Conservation (phyloP, 2,113 vertebrate species). For the Phaetusa simplex region DNA sequence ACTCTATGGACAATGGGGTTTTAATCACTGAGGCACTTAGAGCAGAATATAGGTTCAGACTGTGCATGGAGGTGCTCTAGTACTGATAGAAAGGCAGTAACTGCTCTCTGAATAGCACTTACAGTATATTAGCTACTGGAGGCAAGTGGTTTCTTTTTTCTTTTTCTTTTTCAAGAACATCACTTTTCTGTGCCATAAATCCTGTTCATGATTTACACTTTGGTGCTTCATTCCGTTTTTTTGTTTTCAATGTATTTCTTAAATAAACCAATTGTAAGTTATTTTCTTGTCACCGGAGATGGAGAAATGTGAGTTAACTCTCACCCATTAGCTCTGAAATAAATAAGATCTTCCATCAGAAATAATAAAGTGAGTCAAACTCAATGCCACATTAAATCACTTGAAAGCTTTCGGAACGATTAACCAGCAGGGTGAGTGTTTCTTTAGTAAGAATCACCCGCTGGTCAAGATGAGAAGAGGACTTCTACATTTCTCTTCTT, state of each 20-base stretch:
- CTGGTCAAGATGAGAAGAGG: background rate
- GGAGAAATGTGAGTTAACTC: slow-evolving; percentile 37
- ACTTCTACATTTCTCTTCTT: background rate
- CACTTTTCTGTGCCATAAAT: slow-evolving; percentile 51
- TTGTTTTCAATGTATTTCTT: slow-evolving; percentile 57
- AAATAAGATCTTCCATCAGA: slow-evolving; percentile 45
- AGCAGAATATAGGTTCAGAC: slow-evolving; percentile 40
- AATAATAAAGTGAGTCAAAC: slow-evolving; percentile 47
- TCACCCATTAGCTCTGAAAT: slow-evolving; percentile 56
- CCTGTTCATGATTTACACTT: slow-evolving; percentile 46
- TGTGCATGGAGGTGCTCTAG: slow-evolving; percentile 33
- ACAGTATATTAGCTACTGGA: slow-evolving; percentile 36
- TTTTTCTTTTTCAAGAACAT: slow-evolving; percentile 25
- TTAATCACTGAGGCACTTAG: slow-evolving; percentile 32
- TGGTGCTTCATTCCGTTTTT: slow-evolving; percentile 11
- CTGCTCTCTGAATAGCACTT: slow-evolving; percentile 47
- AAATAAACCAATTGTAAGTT: slow-evolving; percentile 63
- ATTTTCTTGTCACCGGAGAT: slow-evolving; percentile 60
- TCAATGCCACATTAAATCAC: slow-evolving; percentile 29
- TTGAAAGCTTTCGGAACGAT: slow-evolving; percentile 14
- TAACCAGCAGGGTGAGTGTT: slow-evolving; percentile 54
- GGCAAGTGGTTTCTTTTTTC: background rate
- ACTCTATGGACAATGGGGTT: slow-evolving; percentile 44
- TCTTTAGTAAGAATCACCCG: background rate
- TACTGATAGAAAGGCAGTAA: slow-evolving; percentile 19